A percentile compares a stretch with the other conserved stretches of the same genome.
phyloP scores from a whole-genome alignment of 2,797 vertebrate genomes.

The Poecilia gillii region DNA sequence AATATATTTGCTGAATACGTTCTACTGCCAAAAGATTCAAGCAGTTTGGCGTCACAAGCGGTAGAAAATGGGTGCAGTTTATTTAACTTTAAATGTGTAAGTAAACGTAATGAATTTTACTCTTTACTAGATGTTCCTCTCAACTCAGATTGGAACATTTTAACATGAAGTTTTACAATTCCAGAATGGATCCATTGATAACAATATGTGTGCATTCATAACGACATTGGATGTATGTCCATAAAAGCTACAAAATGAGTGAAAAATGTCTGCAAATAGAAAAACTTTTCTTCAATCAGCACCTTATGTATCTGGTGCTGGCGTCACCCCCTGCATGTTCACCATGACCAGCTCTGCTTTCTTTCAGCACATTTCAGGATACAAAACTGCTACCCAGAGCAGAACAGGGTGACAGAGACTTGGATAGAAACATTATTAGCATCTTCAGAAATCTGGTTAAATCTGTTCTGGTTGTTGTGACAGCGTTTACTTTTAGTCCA shows the following conservation, averaged over 20 bases:
- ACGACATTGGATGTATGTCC: no score
- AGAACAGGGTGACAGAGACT: neutral
- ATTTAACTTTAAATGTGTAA: neutral
- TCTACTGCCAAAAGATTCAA: neutral
- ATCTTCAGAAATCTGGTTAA: neutral
- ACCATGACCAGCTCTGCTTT: neutral
- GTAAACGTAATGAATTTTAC: neutral
- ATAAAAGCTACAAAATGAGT: neutral
- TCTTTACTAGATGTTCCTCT: no score
- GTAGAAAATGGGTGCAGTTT: neutral
- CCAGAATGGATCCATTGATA: no score
- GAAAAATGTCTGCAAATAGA: neutral
- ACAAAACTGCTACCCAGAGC: neutral
- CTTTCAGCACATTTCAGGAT: neutral
- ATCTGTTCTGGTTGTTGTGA: no score
- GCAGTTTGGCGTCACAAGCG: neutral
- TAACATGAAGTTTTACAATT: no score
- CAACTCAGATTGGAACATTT: no score
- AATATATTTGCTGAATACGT: neutral
- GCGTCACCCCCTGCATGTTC: neutral
- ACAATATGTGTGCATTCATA: no score
- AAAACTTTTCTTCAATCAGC: neutral
- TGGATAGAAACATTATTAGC: neutral
- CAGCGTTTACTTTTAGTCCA: neutral
- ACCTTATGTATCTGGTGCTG: neutral